Evolutionary conservation across 2,797 vertebrate genomes (phyloP).

Genomic region (Pachyuromys duprasi): DNA sequence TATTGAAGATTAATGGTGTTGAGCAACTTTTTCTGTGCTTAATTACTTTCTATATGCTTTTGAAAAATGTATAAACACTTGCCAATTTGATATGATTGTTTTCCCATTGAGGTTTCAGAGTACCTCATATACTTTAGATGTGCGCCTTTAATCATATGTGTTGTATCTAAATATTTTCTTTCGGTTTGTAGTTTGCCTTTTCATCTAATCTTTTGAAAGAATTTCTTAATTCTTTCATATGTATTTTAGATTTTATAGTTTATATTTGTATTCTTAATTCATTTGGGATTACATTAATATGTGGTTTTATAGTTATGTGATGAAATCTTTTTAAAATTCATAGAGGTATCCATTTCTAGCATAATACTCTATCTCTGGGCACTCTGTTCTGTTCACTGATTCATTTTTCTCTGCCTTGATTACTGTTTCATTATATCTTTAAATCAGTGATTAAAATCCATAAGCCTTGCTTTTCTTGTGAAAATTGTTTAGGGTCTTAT

Average conservation of each 20-base stretch:
- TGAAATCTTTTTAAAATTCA: neutral
- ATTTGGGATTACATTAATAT: constrained; percentile 39
- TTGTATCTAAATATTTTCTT: constrained; percentile 46
- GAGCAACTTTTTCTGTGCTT: constrained; percentile 17
- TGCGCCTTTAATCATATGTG: constrained; percentile 43
- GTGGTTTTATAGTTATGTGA: neutral
- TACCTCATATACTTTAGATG: constrained; percentile 46
- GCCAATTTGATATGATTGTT: constrained; percentile 42
- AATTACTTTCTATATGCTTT: constrained; percentile 49
- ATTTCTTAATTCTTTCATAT: constrained; percentile 33
- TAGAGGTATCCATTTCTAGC: neutral
- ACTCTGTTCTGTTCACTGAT: neutral
- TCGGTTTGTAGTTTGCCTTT: constrained; percentile 9
- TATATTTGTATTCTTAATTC: constrained; percentile 30
- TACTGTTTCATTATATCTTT: constrained; percentile 1
- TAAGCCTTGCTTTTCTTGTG: neutral
- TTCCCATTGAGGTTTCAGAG: constrained; percentile 43
- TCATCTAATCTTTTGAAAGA: constrained; percentile 38
- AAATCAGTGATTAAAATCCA: neutral
- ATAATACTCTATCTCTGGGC: constrained; percentile 23
- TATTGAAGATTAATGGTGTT: constrained; percentile 20
- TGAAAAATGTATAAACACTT: constrained; percentile 60
- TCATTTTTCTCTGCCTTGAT: constrained; percentile 13
- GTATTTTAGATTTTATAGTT: constrained; percentile 39
- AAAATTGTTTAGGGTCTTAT: constrained; percentile 38